Base-by-base conservation (phyloP, 2,888 invertebrate genomes). In the Meloe dianella region DNA sequence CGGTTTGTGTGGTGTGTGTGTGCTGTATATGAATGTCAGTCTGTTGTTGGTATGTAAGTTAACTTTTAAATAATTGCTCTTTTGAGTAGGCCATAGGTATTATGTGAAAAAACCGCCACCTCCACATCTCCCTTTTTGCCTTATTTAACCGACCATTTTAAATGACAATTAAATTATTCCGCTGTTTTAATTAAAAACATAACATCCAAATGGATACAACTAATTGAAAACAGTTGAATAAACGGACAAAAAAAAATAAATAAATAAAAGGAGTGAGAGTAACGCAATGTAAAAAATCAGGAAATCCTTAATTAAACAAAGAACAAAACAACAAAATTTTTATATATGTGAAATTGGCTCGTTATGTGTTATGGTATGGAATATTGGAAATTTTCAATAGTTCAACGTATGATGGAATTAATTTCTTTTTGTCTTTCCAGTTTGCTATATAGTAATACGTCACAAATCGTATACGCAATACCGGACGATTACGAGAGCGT, bases 151-250 rank as follows among this genome's bases (percentile, higher is more conserved):
- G 4, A 20, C 47, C 71, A 69, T 72, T 73, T 67, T 71, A 71
- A 73, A 74, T 74, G 66, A 72, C 74, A 72, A 75, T 75, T 74
- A 74, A 75, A 77, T 77, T 75, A 75, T 76, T 76, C 73, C 73
- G 69, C 70, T 61, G 69, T 74, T 75, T 76, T 75, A 77, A 76
- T 76, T 77, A 74, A 74, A 75, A 75, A 74, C 75, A 75, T 76
- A 75, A 75, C 74, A 71, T 72, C 60, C 65, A 68, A 68, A 63
- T 63, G 71, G 65, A 67, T 67, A 70, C 63, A 71, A 57, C 64
- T 73, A 73, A 73, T 73, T 73, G 72, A 70, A 71, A 67, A 47
- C 47, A 20, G 60, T 67, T 69, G 70, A 72, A 72, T 72, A 72
- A 73, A 72, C 70, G 41, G 17, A 12, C 12, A 35, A 35, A 35